Conservation (phyloP, 2,797 vertebrate species). For the Helostoma temminkii region DNA sequence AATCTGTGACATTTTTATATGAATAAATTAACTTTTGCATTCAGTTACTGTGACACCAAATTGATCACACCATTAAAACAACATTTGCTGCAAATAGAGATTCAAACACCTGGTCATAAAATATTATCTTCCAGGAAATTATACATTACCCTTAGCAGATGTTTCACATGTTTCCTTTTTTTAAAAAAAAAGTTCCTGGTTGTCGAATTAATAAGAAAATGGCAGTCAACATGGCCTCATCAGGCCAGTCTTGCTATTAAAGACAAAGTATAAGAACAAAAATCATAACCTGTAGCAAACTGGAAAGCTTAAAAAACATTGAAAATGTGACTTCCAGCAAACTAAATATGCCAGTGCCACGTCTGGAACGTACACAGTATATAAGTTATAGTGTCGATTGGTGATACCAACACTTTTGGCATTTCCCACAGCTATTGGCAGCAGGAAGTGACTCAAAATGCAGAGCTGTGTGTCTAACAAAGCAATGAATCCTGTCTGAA, state of each 20-base stretch:
- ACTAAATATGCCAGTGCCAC: neutral
- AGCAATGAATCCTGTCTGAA: slow-evolving; percentile 18
- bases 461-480: slow-evolving; percentile 10
- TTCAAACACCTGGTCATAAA: neutral
- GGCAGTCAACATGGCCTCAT: no score
- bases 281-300: neutral
- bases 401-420: no score
- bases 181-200: no score
- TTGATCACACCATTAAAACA: neutral
- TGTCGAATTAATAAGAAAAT: no score
- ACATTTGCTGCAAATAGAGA: neutral
- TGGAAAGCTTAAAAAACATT: neutral
- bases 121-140: neutral
- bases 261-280: neutral
- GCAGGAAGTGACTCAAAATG: slow-evolving; percentile 37
- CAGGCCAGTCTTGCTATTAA: neutral
- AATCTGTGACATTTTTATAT: slow-evolving; percentile 19
- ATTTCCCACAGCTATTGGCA: no score
- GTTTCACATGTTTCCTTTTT: neutral
- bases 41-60: neutral
- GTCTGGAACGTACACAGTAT: neutral
- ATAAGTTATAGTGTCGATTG: no score
- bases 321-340: no score
- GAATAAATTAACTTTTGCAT: slow-evolving; percentile 12
- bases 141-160: neutral